Evolutionary conservation across 2,113 vertebrate genomes (phyloP), one percentile per base, ranked within the genome.

Genomic region (Thermophis baileyi): DNA sequence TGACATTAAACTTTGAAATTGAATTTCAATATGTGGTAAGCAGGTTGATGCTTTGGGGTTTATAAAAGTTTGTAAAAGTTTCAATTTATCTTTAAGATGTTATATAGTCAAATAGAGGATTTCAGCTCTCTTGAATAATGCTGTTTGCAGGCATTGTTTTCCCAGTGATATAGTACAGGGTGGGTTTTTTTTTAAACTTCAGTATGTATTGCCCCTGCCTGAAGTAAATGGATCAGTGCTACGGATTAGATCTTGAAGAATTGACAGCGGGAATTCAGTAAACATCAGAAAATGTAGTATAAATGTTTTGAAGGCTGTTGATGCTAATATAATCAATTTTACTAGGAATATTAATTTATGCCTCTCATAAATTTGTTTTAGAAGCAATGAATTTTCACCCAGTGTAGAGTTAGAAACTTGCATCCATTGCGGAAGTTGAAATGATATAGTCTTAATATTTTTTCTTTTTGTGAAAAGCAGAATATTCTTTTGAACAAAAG

Each of bases 191-290:
- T 57, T 57, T 57, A 27, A 57, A 27, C 96, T 97, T 97, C 96
- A 96, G 95, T 96, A 96, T 95, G 86, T 97, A 89, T 97, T 97
- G 97, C 93, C 94, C 94, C 92, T 96, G 91, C 94, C 93, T 95
- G 94, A 97, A 97, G 93, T 97, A 97, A 97, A 96, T 97, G 96
- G 96, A 97, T 97, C 91, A 96, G 94, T 97, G 94, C 96, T 97
- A 97, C 95, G 96, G 97, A 93, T 97, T 96, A 90, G 6, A 35
- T 89, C 20, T 85, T 86, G 97, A 97, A 97, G 96, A 97, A 97
- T 94, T 97, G 96, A 97, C 96, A 97, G 96, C 96, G 97, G 97
- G 96, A 97, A 97, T 97, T 97, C 90, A 94, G 92, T 97, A 97
- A 96, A 96, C 94, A 96, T 91, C 96, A 94, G 96, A 95, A 81